phyloP scores from a whole-genome alignment of 2,113 vertebrate genomes.

The Oriolus oriolus region DNA sequence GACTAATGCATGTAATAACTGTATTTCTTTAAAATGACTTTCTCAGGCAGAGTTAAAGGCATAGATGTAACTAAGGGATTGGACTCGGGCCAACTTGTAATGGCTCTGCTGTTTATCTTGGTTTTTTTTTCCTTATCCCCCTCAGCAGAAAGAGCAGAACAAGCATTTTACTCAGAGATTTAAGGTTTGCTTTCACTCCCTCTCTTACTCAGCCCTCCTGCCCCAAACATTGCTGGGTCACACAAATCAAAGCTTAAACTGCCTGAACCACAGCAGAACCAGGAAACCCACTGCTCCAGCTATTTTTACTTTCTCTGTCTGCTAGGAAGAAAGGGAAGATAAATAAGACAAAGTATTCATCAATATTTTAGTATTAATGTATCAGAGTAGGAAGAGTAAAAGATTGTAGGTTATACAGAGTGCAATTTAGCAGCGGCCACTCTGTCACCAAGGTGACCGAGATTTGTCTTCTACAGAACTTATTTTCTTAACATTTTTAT shows the following conservation, averaged over 20 bases:
- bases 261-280: neutral
- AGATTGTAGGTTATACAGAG: neutral
- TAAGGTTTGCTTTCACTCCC: neutral
- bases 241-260: conserved; percentile 19
- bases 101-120: neutral
- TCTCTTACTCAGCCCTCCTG: neutral
- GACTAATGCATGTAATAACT: conserved; percentile 46
- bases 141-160: conserved; percentile 44
- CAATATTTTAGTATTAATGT: conserved; percentile 24
- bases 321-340: neutral
- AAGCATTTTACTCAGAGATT: conserved; percentile 28
- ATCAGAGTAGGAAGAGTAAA: neutral
- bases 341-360: conserved; percentile 2
- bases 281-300: neutral
- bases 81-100: neutral
- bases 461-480: neutral
- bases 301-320: conserved; percentile 9
- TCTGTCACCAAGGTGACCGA: conserved; percentile 6
- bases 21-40: conserved; percentile 50
- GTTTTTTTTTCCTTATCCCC: neutral
- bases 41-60: conserved; percentile 22
- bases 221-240: neutral
- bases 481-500: neutral
- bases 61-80: conserved; percentile 13
- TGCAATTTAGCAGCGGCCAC: neutral